These are phyloP conservation scores for Ashinkailepas kermadecensis DNA, from an alignment of 2,888 invertebrate species.

Conservation along the genomic window DNA sequence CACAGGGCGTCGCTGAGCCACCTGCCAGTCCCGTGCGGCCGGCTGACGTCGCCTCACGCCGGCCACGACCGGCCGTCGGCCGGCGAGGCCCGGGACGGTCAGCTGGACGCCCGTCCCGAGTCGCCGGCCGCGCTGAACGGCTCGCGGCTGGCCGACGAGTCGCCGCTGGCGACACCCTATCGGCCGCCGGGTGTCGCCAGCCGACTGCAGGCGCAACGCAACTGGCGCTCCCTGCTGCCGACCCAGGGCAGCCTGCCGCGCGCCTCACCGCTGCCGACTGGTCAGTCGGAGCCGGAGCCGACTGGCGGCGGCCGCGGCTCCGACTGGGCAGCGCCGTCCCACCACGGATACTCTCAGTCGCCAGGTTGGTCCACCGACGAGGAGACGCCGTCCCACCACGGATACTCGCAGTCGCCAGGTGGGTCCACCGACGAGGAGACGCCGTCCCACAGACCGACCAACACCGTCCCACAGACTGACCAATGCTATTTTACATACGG, in stretches of 20 bases:
- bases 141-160: not conserved
- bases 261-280: not conserved
- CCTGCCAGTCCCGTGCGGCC: not conserved
- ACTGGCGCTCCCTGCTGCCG: not conserved
- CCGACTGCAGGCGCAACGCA: no score
- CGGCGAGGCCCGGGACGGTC: not conserved
- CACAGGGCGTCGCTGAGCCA: not conserved
- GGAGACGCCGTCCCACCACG: no score
- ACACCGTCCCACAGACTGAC: no score
- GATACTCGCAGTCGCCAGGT: no score
- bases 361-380: no score
- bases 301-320: not conserved
- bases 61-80: not conserved
- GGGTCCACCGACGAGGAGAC: no score
- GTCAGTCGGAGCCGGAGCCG: not conserved
- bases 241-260: not conserved
- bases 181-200: no score
- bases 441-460: no score
- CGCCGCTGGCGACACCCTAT: no score
- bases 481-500: no score
- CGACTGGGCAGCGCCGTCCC: not conserved
- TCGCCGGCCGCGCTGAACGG: not conserved
- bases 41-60: not conserved
- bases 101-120: not conserved
- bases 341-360: not conserved